Conservation (phyloP, 2,888 invertebrate genomes). For the Beris chalybata region DNA sequence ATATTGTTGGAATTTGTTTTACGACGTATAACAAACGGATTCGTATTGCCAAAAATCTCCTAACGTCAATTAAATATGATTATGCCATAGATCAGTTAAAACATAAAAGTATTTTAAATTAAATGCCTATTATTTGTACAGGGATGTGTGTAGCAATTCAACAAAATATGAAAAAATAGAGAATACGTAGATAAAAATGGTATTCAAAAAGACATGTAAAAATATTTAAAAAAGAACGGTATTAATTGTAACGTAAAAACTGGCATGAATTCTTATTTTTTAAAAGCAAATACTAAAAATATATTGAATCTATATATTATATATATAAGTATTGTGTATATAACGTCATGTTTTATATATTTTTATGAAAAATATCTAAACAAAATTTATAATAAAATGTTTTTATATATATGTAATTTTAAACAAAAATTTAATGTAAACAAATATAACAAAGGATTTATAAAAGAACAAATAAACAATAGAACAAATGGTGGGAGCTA, state of each 20-base stretch:
- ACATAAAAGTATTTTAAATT: slow-evolving; percentile 14
- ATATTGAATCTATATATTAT: neutral
- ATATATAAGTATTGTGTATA: neutral
- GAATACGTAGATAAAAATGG: slow-evolving; percentile 27
- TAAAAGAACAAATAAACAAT: neutral
- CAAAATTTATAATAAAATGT: neutral
- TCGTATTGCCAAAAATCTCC: too few species aligned
- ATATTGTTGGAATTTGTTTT: too few species aligned
- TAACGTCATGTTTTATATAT: neutral
- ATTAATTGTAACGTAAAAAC: neutral
- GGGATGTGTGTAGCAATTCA: too few species aligned
- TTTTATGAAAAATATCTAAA: slow-evolving; percentile 10
- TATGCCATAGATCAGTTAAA: too few species aligned
- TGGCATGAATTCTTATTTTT: neutral
- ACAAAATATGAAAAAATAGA: slow-evolving; percentile 4
- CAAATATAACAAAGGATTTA: neutral
- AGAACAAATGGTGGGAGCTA: slow-evolving; percentile 4
- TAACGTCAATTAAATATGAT: too few species aligned
- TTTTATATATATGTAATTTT: neutral
- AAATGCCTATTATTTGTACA: neutral
- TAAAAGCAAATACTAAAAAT: neutral
- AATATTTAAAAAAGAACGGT: neutral
- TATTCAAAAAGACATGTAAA: neutral
- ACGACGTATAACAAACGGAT: too few species aligned
- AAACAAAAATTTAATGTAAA: neutral